Evolutionary conservation across 2,113 vertebrate genomes (phyloP).

Genomic region (Cyanistes caeruleus): DNA sequence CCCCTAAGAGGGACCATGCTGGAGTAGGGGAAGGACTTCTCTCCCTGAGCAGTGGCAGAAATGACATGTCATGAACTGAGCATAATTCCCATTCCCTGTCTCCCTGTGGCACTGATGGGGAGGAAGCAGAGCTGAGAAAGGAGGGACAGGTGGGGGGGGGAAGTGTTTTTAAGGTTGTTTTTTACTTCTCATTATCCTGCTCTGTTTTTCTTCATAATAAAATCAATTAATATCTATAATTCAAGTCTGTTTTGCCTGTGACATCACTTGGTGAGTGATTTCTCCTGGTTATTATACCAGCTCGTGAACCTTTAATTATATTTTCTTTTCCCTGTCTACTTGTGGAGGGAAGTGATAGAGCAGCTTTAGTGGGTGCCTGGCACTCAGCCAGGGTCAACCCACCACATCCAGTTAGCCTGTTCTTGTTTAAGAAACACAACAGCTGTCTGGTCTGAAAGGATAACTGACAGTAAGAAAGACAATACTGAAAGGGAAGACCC

Average conservation of each 20-base stretch:
- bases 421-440: not conserved
- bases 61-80: fast-evolving
- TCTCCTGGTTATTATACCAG: not conserved
- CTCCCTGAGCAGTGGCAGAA: not conserved
- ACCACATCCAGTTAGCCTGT: not conserved
- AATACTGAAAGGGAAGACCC: not conserved
- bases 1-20: fast-evolving
- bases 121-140: not conserved
- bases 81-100: not conserved
- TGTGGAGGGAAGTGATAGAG: not conserved
- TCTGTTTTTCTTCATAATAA: not conserved
- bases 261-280: not conserved
- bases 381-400: not conserved
- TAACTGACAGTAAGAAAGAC: not conserved
- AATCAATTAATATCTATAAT: not conserved
- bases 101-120: fast-evolving
- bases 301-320: not conserved
- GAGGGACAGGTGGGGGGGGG: fast-evolving
- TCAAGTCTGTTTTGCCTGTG: not conserved
- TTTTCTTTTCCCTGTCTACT: not conserved
- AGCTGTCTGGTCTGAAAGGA: constrained; percentile 21
- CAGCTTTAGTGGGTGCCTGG: not conserved
- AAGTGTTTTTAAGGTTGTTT: not conserved
- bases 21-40: not conserved
- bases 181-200: not conserved